A percentile compares a stretch with the other conserved stretches of the same genome.
These are phyloP conservation scores for Lasioglossum leucozonium DNA, from an alignment of 2,888 invertebrate genomes.

Conservation along the genomic window DNA sequence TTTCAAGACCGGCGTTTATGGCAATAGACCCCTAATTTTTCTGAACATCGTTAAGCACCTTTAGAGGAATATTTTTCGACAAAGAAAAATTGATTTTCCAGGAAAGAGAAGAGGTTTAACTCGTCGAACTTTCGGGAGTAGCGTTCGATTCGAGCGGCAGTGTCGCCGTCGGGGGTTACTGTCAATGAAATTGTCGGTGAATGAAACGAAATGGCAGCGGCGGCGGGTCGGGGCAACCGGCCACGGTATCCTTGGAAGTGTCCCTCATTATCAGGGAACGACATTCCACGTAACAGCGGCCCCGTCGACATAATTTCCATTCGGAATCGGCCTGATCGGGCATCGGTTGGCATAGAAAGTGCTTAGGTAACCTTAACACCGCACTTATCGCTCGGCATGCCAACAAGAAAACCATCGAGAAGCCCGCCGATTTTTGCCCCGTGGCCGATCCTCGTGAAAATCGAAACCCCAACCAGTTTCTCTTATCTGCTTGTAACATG, in stretches of 20 bases:
- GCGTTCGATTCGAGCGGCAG: neutral
- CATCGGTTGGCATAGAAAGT: conserved; percentile 61
- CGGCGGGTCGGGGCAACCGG: neutral
- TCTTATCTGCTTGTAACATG: conserved; percentile 7
- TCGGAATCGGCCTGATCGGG: conserved; percentile 43
- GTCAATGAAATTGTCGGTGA: conserved; percentile 28
- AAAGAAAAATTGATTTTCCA: neutral
- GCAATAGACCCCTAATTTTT: neutral
- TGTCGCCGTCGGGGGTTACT: neutral
- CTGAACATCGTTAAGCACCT: neutral
- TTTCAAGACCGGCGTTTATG: too few species aligned
- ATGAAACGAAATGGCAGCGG: conserved; percentile 25
- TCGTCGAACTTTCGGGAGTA: neutral
- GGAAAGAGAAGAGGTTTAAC: neutral
- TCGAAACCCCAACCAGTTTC: conserved; percentile 13
- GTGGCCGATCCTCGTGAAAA: neutral
- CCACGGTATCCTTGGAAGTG: conserved; percentile 46
- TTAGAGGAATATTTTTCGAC: neutral
- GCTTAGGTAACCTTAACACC: conserved; percentile 62
- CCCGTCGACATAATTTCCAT: conserved; percentile 62
- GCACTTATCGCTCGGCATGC: conserved; percentile 42
- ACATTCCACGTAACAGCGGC: conserved; percentile 57
- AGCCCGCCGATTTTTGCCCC: conserved; percentile 8
- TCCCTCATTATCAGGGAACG: conserved; percentile 47
- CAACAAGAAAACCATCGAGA: conserved; percentile 37